phyloP scores from a whole-genome alignment of 1,140 invertebrate species.

The Xylocopa sonorina region DNA sequence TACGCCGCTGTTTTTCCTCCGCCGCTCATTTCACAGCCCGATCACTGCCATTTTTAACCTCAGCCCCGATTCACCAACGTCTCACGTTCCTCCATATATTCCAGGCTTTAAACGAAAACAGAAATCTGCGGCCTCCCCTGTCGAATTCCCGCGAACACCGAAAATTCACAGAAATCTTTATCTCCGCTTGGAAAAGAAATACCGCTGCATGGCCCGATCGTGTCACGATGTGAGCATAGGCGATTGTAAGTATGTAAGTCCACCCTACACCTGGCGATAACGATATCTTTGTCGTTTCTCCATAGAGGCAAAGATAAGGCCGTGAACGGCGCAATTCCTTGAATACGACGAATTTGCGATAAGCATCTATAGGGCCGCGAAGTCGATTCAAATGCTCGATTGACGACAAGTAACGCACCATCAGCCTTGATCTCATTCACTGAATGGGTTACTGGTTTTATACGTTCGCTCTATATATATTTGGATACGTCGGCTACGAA shows the following conservation, averaged over 20 bases:
- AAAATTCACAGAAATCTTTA: slow-evolving; percentile 14
- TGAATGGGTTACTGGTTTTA: neutral
- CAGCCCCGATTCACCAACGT: neutral
- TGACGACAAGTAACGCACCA: slow-evolving; percentile 2
- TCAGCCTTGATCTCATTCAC: slow-evolving; percentile 42
- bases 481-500: neutral
- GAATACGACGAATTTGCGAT: neutral
- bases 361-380: neutral
- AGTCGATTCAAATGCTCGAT: neutral
- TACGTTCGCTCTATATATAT: slow-evolving; percentile 3
- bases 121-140: neutral
- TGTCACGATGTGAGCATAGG: slow-evolving; percentile 21
- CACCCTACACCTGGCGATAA: slow-evolving; percentile 60
- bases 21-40: neutral
- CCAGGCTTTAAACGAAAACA: too few species aligned
- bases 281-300: slow-evolving; percentile 53
- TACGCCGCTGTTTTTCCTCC: slow-evolving; percentile 9
- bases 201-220: slow-evolving; percentile 30
- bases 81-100: neutral
- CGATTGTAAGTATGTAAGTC: too few species aligned
- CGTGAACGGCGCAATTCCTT: neutral
- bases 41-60: neutral
- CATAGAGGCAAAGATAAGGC: slow-evolving; percentile 49
- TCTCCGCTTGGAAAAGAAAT: slow-evolving; percentile 17
- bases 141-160: neutral